Evolutionary conservation across 1,140 invertebrate species (phyloP), one percentile per base, ranked within the genome.

Genomic region (Solenopsis invicta): DNA sequence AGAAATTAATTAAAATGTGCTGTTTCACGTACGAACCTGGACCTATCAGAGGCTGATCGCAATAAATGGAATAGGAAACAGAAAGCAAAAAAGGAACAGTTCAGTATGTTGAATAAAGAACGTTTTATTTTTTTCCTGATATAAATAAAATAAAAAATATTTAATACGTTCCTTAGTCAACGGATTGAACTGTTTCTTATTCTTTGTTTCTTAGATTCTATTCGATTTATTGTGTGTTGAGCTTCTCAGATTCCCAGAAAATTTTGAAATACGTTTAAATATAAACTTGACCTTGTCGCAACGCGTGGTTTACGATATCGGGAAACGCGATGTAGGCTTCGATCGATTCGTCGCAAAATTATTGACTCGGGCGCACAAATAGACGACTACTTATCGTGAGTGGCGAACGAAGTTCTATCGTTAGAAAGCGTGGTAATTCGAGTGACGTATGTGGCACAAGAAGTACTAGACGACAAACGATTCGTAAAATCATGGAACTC

Each of bases 401-500:
- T 64, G 82, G 77, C 61, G 81, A 88, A 89, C 88, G 76, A 88
- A 78, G 88, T 71, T 86, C 89, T 90, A 90, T 90, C 88, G 89
- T 90, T 90, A 90, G 89, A 90, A 90, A 90, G 89, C 89, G 89
- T 90, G 89, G 86, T 90, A 89, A 90, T 85, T 77, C 89, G 86
- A 82, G 86, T 88, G 81, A 90, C 89, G 89, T 90, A 90, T 88
- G 89, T 90, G 86, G 89, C 89, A 86, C 81, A 89, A 90, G 89
- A 90, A 90, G 85, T 82, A 77, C 81, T 88, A 77, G 9, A 75
- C 89, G 52, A 78, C 80, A 80, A 80, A 76, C 88, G 86, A 90
- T 85, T 89, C 61, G 41, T 85, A 80, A 90, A 90, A 89, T 87
- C 77, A 56, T 84, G 45, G 54, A 74, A 75, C 59, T 61, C 54